Evolutionary conservation across 2,888 invertebrate species (phyloP).

Genomic region (Pammene fasciana): DNA sequence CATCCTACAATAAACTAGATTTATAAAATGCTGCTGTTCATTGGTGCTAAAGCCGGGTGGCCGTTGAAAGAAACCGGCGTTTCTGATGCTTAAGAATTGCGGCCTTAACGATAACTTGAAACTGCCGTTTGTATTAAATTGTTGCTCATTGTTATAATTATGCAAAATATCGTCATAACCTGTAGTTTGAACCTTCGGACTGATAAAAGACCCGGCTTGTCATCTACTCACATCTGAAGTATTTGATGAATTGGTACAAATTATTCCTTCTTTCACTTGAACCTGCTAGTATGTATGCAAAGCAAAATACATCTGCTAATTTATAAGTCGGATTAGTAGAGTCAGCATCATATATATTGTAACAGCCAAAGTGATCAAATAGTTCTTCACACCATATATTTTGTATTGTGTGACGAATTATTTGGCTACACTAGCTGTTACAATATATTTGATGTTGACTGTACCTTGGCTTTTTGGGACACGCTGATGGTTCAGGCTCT

Average conservation of each 20-base stretch:
- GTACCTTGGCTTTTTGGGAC: not conserved
- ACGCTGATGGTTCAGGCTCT: not conserved
- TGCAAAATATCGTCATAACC: conserved; percentile 15
- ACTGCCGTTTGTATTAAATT: conserved; percentile 40
- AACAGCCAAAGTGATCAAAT: too few relatives aligned
- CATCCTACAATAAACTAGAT: conserved; percentile 1
- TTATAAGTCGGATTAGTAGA: too few relatives aligned
- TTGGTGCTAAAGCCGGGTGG: conserved; percentile 36
- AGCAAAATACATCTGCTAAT: too few relatives aligned
- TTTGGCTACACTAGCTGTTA: too few relatives aligned
- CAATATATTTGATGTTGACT: too few relatives aligned
- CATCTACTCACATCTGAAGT: not conserved
- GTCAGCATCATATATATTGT: too few relatives aligned
- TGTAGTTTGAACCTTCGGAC: not conserved
- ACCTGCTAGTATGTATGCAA: too few relatives aligned
- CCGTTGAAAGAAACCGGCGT: conserved; percentile 12
- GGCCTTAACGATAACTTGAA: conserved; percentile 32
- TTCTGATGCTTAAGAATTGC: conserved; percentile 22
- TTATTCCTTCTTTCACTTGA: not conserved
- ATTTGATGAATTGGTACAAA: not conserved
- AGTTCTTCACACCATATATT: too few relatives aligned
- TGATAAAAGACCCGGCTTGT: not conserved
- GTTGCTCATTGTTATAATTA: conserved; percentile 37
- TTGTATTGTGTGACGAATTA: too few relatives aligned
- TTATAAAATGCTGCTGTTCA: conserved; percentile 26